Percentiles rank a stretch among this genome's conserved stretches.
These are phyloP conservation scores for Caenorhabditis imperialis DNA, from an alignment of 2,888 invertebrate genomes.

Conservation along the genomic window DNA sequence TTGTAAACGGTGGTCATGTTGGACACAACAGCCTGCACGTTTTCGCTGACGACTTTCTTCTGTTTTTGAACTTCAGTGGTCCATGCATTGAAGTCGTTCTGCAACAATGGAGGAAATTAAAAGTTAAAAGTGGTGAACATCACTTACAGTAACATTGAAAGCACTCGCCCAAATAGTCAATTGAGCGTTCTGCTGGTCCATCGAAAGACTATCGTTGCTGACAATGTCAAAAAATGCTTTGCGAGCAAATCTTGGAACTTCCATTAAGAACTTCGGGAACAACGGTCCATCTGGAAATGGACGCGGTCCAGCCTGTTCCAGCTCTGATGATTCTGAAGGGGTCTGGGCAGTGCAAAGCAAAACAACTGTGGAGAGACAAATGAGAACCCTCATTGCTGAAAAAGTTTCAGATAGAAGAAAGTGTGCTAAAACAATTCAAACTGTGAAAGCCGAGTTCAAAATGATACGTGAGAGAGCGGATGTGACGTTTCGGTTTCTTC, in stretches of 20 bases:
- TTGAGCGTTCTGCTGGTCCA: constrained; percentile 32
- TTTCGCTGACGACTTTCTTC: constrained; percentile 23
- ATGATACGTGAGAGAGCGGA: background rate
- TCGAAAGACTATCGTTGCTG: constrained; percentile 35
- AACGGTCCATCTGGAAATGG: constrained; percentile 31
- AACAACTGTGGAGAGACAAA: constrained; percentile 18
- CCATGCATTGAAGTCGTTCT: constrained; percentile 48
- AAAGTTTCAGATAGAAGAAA: background rate
- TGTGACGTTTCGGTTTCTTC: background rate
- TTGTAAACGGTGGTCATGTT: constrained; percentile 42
- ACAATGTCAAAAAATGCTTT: constrained; percentile 50
- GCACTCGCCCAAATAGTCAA: constrained; percentile 45
- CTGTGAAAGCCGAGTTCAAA: background rate
- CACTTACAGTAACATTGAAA: constrained; percentile 47
- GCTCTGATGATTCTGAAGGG: constrained; percentile 18
- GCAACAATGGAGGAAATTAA: no score
- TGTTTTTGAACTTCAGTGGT: constrained; percentile 38
- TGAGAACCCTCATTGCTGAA: constrained; percentile 23
- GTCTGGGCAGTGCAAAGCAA: constrained; percentile 6
- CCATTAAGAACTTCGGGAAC: constrained; percentile 35
- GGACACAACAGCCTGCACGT: constrained; percentile 38
- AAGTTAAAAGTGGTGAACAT: no score
- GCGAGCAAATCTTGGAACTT: constrained; percentile 39
- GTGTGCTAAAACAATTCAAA: background rate
- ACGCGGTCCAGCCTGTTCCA: constrained; percentile 8